These are phyloP conservation scores for Conops quadrifasciatus DNA, from an alignment of 2,888 invertebrate species.

Conservation along the genomic window DNA sequence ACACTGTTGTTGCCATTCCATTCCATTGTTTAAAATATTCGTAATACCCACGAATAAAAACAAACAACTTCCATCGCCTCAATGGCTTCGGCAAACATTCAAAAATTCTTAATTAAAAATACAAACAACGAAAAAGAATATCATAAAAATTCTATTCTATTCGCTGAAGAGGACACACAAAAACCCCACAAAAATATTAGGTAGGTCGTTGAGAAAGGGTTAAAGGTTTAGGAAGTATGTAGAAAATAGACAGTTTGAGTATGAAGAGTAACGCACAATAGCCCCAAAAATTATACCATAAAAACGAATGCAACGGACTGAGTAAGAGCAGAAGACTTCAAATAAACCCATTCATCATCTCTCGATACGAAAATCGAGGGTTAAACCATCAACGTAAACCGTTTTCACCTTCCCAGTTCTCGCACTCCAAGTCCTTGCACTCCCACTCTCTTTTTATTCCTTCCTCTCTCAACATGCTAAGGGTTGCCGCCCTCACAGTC, in stretches of 20 bases:
- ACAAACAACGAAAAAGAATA: constrained; percentile 51
- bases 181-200: not conserved
- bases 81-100: constrained; percentile 29
- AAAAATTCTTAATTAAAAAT: constrained; percentile 58
- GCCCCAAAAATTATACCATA: constrained; percentile 30
- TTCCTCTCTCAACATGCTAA: not conserved
- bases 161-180: not conserved
- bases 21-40: constrained; percentile 15
- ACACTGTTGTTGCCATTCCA: constrained; percentile 11
- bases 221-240: not conserved
- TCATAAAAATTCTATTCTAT: constrained; percentile 11
- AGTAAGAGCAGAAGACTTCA: constrained; percentile 28
- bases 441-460: constrained; percentile 14
- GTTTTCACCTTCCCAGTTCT: constrained; percentile 10
- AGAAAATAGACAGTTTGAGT: not conserved
- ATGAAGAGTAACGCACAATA: not conserved
- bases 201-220: not conserved
- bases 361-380: not conserved
- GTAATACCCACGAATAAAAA: constrained; percentile 5
- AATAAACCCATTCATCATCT: constrained; percentile 53
- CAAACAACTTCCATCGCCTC: constrained; percentile 32
- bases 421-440: not conserved
- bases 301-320: constrained; percentile 4
- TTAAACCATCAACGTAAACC: not conserved
- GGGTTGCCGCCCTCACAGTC: constrained; percentile 2